Evolutionary conservation across 2,888 invertebrate species (phyloP), one percentile per base, ranked within the genome.

Genomic region (Anticlea derivata): DNA sequence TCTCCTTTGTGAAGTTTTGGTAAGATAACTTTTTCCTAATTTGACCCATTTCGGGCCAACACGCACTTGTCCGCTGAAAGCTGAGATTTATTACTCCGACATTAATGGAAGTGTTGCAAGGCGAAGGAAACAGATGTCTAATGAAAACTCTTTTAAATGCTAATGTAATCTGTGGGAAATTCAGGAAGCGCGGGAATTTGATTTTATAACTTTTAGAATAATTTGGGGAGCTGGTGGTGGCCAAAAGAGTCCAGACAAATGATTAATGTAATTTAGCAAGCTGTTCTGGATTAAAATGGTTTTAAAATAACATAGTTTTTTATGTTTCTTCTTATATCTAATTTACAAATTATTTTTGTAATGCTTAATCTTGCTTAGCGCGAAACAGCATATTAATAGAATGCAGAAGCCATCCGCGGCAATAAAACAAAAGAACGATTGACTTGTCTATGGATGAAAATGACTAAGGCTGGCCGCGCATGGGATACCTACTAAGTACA

Each of bases 81-180:
- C 33, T 29, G 50, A 43, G 53, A 57, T 53, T 55, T 50, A 58
- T 33, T 13, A 13, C 47, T 11, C 17, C 30, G n/a, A 23, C 12
- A 8, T 29, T 54, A 55, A 53, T 56, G 51, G 49, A 49, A 46
- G 41, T 49, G 48, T 49, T 48, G 53, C 46, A 44, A 55, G 38
- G 26, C 48, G 41, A 46, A 33, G 33, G 47, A 48, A 53, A 53
- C 52, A 53, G 52, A 54, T 54, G 54, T 59, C 44, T 50, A 50
- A 55, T 50, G 50, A 55, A 53, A 50, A 44, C 35, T 51, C 46
- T 55, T 60, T 50, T 50, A 50, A 37, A 57, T 60, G 54, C 48
- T 52, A 43, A 60, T 60, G 52, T 50, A 31, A 46, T 44, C 50
- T 48, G 35, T 7, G 31, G 40, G 43, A 48, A 57, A 40, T 47